Conservation (phyloP, 2,888 invertebrate species). For the Agrypnus murinus region DNA sequence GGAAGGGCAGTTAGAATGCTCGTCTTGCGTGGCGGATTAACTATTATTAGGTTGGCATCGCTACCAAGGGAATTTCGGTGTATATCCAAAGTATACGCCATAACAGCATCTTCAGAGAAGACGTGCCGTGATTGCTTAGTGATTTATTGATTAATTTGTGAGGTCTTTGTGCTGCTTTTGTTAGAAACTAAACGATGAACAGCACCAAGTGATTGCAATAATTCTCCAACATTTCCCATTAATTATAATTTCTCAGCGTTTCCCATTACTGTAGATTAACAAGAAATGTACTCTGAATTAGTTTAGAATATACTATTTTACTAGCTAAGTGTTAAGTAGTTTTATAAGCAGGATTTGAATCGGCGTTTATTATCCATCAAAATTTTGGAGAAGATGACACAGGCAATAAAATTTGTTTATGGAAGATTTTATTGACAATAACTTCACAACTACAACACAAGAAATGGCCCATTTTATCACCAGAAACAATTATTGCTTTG, state of each 20-base stretch:
- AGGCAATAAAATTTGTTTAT: no score
- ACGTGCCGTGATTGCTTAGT: slow-evolving; percentile 35
- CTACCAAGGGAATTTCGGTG: slow-evolving; percentile 31
- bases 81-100: slow-evolving; percentile 25
- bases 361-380: no score
- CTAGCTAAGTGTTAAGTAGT: background rate
- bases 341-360: no score
- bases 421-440: no score
- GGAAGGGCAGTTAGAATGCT: slow-evolving; percentile 40
- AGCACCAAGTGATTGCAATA: slow-evolving; percentile 22
- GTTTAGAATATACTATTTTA: slow-evolving; percentile 6
- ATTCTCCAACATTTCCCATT: slow-evolving; percentile 28
- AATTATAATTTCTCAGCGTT: slow-evolving; percentile 20
- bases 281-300: slow-evolving; percentile 27
- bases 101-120: slow-evolving; percentile 31
- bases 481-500: no score
- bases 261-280: slow-evolving; percentile 14
- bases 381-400: no score
- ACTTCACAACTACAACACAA: no score
- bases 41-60: slow-evolving; percentile 39
- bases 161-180: slow-evolving; percentile 25
- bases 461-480: no score
- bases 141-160: slow-evolving; percentile 33
- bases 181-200: slow-evolving; percentile 23
- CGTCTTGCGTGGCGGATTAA: slow-evolving; percentile 42